Conservation (phyloP, 23 tunicate genomes). For the Phallusia fumigata region DNA sequence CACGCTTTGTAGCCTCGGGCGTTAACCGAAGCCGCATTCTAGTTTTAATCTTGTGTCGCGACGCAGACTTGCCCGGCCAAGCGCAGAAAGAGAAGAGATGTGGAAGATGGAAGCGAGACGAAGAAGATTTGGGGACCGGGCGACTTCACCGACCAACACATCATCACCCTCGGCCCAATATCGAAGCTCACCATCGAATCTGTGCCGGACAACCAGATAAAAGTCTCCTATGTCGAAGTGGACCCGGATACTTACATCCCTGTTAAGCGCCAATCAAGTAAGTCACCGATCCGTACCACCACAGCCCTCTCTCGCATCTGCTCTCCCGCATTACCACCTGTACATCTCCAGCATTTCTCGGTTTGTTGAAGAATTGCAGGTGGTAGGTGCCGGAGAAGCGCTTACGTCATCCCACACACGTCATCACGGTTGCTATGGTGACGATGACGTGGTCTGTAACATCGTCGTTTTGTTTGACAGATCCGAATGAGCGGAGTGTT, state of each 20-base stretch:
- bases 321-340: conserved; percentile 52
- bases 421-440: too few relatives aligned
- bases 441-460: not conserved
- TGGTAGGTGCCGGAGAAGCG: conserved; percentile 73
- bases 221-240: conserved; percentile 29
- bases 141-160: conserved; percentile 17
- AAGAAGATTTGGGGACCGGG: conserved; percentile 32
- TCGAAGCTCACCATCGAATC: conserved; percentile 7
- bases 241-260: conserved; percentile 17
- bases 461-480: conserved; percentile 3
- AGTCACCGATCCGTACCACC: not conserved
- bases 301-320: not conserved
- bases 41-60: not conserved
- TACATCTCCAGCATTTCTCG: conserved; percentile 59
- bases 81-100: conserved; percentile 39
- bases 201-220: conserved; percentile 26
- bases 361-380: conserved; percentile 99
- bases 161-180: conserved; percentile 65
- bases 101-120: conserved; percentile 14
- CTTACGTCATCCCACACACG: conserved; percentile 4
- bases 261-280: not conserved
- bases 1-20: not conserved
- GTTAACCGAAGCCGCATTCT: not conserved
- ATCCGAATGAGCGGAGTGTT: not conserved
- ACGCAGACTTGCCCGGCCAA: conserved; percentile 60